phyloP scores from a whole-genome alignment of 2,113 vertebrate genomes.

The Carettochelys insculpta region DNA sequence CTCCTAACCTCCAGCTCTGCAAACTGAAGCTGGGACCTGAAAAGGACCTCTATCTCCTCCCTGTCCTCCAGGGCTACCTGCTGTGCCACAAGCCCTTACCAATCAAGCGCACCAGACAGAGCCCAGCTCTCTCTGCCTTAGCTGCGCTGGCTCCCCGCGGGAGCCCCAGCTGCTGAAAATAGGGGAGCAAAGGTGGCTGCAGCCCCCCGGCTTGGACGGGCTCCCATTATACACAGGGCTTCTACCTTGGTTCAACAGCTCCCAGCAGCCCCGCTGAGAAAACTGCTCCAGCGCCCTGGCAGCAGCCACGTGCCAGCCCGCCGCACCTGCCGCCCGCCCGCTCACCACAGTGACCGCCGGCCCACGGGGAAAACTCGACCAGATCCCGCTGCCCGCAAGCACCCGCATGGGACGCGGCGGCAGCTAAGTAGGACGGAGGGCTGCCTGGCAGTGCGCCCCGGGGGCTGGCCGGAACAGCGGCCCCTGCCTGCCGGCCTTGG shows the following conservation, averaged over 20 bases:
- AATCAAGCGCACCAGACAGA: background rate
- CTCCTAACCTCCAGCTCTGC: background rate
- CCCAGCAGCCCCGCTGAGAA: too few relatives aligned
- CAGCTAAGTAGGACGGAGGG: background rate
- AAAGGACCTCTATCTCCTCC: background rate
- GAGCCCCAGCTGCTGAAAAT: too few relatives aligned
- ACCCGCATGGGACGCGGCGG: background rate
- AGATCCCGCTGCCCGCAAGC: background rate
- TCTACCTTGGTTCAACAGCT: too few relatives aligned
- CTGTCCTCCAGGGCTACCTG: background rate
- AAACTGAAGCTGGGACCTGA: background rate
- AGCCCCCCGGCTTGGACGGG: too few relatives aligned
- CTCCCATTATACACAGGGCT: too few relatives aligned
- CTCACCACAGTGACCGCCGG: too few relatives aligned
- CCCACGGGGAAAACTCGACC: background rate
- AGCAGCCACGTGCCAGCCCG: too few relatives aligned
- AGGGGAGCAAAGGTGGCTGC: too few relatives aligned
- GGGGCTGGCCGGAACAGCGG: background rate
- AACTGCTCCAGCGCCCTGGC: too few relatives aligned
- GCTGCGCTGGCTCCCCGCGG: background rate
- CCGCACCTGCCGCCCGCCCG: accelerated
- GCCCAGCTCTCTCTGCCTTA: background rate
- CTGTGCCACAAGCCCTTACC: background rate
- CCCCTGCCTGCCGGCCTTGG: background rate
- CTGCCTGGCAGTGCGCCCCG: too few relatives aligned